Conservation (phyloP, 2,888 invertebrate genomes). For the Drosophila pseudotakahashii region DNA sequence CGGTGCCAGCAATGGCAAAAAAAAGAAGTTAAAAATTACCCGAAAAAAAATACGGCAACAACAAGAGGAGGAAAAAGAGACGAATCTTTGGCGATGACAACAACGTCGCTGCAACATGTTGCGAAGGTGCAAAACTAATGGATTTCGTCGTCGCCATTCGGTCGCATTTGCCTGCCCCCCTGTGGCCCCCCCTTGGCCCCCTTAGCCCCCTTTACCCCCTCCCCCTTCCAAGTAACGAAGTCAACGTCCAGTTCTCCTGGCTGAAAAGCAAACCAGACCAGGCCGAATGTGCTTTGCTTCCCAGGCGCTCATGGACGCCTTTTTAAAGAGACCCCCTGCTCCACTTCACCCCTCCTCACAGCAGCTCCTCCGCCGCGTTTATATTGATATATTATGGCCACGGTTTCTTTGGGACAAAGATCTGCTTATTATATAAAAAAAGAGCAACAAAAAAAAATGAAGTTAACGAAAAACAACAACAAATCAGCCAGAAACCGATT, state of each 20-base stretch:
- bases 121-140: conserved; percentile 81
- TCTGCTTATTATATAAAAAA: conserved; percentile 82
- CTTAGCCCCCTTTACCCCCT: not conserved
- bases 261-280: conserved; percentile 45
- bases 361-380: conserved; percentile 65
- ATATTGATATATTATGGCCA: conserved; percentile 84
- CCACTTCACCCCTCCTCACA: not conserved
- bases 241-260: conserved; percentile 71
- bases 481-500: conserved; percentile 52
- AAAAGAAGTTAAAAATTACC: conserved; percentile 37
- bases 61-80: conserved; percentile 16
- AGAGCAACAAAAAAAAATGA: conserved; percentile 21
- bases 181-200: not conserved
- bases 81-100: conserved; percentile 47
- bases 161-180: conserved; percentile 46
- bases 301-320: conserved; percentile 68
- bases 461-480: conserved; percentile 40
- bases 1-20: conserved; percentile 68
- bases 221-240: conserved; percentile 45
- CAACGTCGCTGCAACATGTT: conserved; percentile 69
- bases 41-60: conserved; percentile 13
- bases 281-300: conserved; percentile 80
- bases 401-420: conserved; percentile 84
- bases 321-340: conserved; percentile 16
- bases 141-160: conserved; percentile 70